Conservation (phyloP, 2,888 invertebrate species). For the Cryptocephalus moraei region DNA sequence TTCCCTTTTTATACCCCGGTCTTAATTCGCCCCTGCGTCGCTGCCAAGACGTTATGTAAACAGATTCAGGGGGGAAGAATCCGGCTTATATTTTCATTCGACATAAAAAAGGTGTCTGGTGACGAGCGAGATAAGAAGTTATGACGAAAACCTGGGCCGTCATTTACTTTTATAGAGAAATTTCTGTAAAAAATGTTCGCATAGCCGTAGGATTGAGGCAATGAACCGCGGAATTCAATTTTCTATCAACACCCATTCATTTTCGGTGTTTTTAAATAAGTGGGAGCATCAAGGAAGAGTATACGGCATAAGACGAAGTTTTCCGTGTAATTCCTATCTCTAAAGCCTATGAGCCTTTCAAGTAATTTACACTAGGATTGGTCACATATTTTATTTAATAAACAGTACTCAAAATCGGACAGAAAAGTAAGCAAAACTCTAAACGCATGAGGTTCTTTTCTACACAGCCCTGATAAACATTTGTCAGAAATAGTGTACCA, state of each 20-base stretch:
- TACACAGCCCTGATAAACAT: no score
- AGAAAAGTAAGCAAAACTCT: no score
- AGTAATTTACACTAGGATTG: no score
- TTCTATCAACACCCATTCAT: conserved; percentile 49
- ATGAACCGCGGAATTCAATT: conserved; percentile 61
- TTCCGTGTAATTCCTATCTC: no score
- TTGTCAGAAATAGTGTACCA: no score
- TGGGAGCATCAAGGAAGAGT: not conserved
- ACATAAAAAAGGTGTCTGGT: conserved; percentile 19
- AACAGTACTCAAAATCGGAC: no score
- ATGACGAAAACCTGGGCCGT: conserved; percentile 25
- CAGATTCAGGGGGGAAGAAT: conserved; percentile 13
- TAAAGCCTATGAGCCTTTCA: no score
- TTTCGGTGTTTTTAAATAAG: conserved; percentile 18
- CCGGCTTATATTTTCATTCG: not conserved
- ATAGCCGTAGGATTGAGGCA: conserved; percentile 44
- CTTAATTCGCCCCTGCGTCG: no score
- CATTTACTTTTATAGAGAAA: conserved; percentile 33
- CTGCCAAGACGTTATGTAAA: conserved; percentile 17
- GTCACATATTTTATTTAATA: no score
- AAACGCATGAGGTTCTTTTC: no score
- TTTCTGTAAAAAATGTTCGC: conserved; percentile 31
- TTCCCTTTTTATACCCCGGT: no score
- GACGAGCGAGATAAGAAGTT: conserved; percentile 29
- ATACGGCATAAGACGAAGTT: no score